Percentiles rank a stretch among this genome's conserved stretches.
phyloP scores from a whole-genome alignment of 35 echinoderm and acorn worm species.

The Eucidaris tribuloides region DNA sequence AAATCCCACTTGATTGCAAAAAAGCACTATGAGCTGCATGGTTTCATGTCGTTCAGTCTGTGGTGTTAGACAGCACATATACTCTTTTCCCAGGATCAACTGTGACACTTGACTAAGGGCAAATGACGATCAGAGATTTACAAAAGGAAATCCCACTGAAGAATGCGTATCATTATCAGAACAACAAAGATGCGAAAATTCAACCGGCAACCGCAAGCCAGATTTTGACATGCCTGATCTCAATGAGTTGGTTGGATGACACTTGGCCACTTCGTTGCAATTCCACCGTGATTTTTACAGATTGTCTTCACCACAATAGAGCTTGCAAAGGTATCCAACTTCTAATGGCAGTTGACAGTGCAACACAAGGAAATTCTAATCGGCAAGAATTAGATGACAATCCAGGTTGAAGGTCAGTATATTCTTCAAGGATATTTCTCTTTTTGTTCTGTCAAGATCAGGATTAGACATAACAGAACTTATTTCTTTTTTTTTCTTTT shows the following conservation, averaged over 20 bases:
- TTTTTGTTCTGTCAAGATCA: too few relatives aligned
- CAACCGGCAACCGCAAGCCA: not conserved
- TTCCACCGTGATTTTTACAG: not conserved
- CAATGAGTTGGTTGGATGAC: not conserved
- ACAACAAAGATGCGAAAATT: not conserved
- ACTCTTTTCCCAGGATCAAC: not conserved
- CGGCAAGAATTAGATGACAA: conserved; percentile 5
- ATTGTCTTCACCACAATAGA: not conserved
- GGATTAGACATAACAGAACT: too few relatives aligned
- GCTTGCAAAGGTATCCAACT: not conserved
- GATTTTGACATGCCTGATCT: not conserved
- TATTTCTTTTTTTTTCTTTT: too few relatives aligned
- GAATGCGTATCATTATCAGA: not conserved
- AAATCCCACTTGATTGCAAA: not conserved
- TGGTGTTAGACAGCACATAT: not conserved
- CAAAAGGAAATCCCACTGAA: not conserved
- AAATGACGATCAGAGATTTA: not conserved
- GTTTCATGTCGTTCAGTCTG: not conserved
- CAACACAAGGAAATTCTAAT: not conserved
- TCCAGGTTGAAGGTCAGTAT: not conserved
- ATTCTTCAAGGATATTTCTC: too few relatives aligned
- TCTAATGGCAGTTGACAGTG: conserved; percentile 3
- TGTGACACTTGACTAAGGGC: not conserved
- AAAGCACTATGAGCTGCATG: not conserved
- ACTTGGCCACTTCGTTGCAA: not conserved